Conservation (phyloP, 53 echinoderm and acorn worm species). For the Glandiceps talaboti region DNA sequence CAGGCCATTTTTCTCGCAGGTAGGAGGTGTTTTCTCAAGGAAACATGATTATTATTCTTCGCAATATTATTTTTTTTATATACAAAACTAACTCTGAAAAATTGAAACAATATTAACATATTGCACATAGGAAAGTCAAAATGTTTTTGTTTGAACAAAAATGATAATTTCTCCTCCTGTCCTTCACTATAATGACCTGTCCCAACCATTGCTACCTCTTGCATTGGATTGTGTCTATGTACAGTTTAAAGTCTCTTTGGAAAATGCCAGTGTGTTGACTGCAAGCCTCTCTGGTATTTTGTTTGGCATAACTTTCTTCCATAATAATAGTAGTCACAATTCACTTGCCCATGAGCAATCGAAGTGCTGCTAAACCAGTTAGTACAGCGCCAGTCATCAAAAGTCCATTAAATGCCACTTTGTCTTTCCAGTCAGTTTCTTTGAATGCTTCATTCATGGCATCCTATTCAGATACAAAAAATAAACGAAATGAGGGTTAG, state of each 20-base stretch:
- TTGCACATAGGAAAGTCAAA: background rate
- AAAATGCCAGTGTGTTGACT: background rate
- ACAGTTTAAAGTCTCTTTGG: background rate
- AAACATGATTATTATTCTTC: no score
- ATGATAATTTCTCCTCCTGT: background rate
- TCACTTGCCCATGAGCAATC: conserved; percentile 27
- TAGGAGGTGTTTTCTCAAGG: no score
- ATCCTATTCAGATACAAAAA: conserved; percentile 37
- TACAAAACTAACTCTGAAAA: background rate
- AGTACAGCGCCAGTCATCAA: conserved; percentile 72
- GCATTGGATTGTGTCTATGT: background rate
- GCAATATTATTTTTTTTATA: no score
- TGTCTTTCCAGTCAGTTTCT: conserved; percentile 95
- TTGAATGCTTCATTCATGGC: conserved; percentile 88
- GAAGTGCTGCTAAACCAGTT: conserved; percentile 67
- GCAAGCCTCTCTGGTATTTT: background rate
- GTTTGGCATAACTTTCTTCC: background rate
- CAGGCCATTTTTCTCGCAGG: background rate
- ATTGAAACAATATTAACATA: no score
- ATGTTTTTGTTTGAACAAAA: no score
- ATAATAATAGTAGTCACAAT: background rate
- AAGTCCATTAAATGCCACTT: conserved; percentile 78
- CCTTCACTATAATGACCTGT: background rate
- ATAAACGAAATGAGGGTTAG: background rate
- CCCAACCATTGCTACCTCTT: background rate